Evolutionary conservation across 2,797 vertebrate genomes (phyloP).

Genomic region (Xerus rutilus): DNA sequence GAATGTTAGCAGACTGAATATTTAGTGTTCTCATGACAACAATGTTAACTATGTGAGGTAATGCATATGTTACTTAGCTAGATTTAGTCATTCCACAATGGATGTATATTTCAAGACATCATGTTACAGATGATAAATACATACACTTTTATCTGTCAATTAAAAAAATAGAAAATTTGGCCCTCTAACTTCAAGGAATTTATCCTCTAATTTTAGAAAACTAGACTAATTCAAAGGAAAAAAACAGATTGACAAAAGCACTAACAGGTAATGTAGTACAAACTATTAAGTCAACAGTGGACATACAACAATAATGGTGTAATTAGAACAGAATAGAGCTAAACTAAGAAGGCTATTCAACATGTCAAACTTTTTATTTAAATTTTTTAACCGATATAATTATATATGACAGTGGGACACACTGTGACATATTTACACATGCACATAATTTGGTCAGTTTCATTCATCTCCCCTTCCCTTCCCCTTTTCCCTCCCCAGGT

Average conservation of each 20-base stretch:
- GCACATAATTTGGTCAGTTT: too few relatives aligned
- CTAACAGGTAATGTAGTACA: background rate
- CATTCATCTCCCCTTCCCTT: too few relatives aligned
- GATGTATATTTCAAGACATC: background rate
- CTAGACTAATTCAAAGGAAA: background rate
- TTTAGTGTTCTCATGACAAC: background rate
- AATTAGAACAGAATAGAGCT: background rate
- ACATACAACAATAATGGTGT: background rate
- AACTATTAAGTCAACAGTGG: background rate
- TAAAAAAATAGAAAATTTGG: background rate
- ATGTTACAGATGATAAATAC: background rate
- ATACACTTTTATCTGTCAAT: background rate
- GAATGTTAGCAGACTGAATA: background rate
- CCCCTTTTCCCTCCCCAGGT: too few relatives aligned
- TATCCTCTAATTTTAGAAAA: background rate
- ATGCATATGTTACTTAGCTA: background rate
- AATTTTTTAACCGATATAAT: too few relatives aligned
- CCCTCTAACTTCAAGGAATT: conserved; percentile 24
- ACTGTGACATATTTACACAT: too few relatives aligned
- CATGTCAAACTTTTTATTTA: background rate
- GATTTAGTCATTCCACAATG: background rate
- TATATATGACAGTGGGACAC: too few relatives aligned
- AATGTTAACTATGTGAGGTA: background rate
- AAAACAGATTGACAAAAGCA: background rate
- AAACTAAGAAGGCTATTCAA: background rate